Evolutionary conservation across 2,113 vertebrate genomes (phyloP).

Genomic region (Phaethon lepturus): DNA sequence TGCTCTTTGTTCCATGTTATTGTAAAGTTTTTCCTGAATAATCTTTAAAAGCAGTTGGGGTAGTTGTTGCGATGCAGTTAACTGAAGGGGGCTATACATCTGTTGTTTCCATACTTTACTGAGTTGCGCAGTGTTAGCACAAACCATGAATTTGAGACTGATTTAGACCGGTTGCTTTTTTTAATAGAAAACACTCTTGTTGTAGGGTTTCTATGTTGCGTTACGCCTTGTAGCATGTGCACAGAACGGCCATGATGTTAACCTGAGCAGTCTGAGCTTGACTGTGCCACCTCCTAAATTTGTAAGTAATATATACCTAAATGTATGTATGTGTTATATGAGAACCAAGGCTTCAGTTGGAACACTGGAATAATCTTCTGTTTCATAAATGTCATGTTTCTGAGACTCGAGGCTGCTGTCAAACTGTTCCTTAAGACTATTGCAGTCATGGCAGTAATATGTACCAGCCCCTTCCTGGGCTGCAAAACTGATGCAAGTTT

Average conservation of each 20-base stretch:
- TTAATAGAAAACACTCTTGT: neutral
- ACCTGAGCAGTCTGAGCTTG: conserved; percentile 84
- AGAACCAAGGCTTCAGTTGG: neutral
- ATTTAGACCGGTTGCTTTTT: neutral
- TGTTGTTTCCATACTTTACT: neutral
- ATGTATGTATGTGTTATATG: neutral
- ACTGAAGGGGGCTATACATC: neutral
- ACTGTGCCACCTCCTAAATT: conserved; percentile 92
- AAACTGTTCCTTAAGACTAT: neutral
- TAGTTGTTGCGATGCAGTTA: neutral
- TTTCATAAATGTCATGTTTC: neutral
- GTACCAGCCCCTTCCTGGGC: neutral
- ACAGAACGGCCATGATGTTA: conserved; percentile 92
- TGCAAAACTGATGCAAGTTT: neutral
- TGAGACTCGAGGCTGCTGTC: neutral
- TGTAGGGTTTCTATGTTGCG: conserved; percentile 91
- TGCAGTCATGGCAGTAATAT: neutral
- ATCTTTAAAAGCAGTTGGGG: neutral
- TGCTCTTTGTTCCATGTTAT: neutral
- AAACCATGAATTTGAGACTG: neutral
- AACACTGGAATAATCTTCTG: neutral
- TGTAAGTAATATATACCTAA: conserved; percentile 79
- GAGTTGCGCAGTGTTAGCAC: neutral
- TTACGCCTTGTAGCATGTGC: conserved; percentile 92
- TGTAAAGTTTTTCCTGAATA: neutral